Evolutionary conservation across 2,797 vertebrate species (phyloP), one percentile per base, ranked within the genome.

Genomic region (Coccyzus lansbergi): DNA sequence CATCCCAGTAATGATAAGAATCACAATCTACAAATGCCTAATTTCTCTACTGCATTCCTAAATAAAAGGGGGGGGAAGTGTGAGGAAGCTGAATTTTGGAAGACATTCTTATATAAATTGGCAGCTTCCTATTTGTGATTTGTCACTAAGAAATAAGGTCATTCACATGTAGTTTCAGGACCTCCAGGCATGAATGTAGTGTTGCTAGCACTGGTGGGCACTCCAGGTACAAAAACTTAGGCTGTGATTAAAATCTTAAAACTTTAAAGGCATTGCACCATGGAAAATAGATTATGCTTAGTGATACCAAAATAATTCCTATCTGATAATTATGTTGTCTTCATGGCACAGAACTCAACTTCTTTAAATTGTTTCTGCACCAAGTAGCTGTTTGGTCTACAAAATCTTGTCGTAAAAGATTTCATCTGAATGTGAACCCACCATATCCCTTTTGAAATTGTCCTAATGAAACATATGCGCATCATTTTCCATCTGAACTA

Each of bases 1-100:
- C 88, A 91, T 93, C 68, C 31, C 56, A 86, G 67, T 63, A 90
- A 91, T 94, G 90, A 77, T 53, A 63, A 86, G 67, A 92, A 91
- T 84, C 65, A 67, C 70, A 79, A 25, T 65, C 79, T 82, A 82
- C 74, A 76, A 92, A 81, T 75, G 34, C 51, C 51, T 72, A 51
- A 84, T 95, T 88, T 95, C 48, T 72, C 80, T 84, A 33, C 36
- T 84, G 7, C 31, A 16, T 74, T 86, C 25, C 17, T 83, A 78
- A 93, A 89, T 80, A 90, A 78, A 38, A 71, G 22, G 9, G 33
- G 10, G 7, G 7, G 42, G 83, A 71, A 52, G 48, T 60, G 16
- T 63, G 62, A 81, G 29, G 18, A 63, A 85, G 7, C n/a, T 53
- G 36, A 77, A 71, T 81, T 93, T 83, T 80, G 38, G 60, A 85